Percentiles rank a stretch among this genome's conserved stretches.
phyloP scores from a whole-genome alignment of 2,888 invertebrate species.

The Cheilosia variabilis region DNA sequence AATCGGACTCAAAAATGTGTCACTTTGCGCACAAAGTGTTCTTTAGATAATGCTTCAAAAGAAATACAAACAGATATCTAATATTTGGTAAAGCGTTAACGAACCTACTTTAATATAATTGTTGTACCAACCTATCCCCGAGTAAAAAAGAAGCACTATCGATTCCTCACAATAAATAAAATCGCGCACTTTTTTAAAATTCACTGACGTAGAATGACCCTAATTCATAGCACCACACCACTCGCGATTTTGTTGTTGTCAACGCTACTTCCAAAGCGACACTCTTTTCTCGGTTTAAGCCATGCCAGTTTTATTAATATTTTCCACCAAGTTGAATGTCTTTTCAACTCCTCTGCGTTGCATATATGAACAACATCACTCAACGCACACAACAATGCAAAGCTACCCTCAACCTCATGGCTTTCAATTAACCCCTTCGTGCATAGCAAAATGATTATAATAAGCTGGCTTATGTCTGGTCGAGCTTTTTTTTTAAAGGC shows the following conservation, averaged over 20 bases:
- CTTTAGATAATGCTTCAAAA: too few relatives aligned
- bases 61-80: too few relatives aligned
- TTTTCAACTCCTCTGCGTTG: neutral
- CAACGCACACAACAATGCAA: neutral
- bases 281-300: neutral
- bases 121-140: too few relatives aligned
- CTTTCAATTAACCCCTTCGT: neutral
- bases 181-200: neutral
- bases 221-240: conserved; percentile 3
- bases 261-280: neutral
- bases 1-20: too few relatives aligned
- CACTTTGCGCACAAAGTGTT: too few relatives aligned
- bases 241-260: neutral
- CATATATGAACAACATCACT: neutral
- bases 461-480: neutral
- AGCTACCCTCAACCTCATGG: neutral
- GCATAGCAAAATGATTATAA: neutral
- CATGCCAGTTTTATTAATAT: conserved; percentile 23
- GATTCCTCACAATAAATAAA: too few relatives aligned
- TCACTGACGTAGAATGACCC: conserved; percentile 8
- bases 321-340: conserved; percentile 7
- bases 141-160: too few relatives aligned
- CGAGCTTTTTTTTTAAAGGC: neutral
- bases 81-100: too few relatives aligned
- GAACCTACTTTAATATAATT: too few relatives aligned